Evolutionary conservation across 2,888 invertebrate species (phyloP), one percentile per base, ranked within the genome.

Genomic region (Autographa gamma): DNA sequence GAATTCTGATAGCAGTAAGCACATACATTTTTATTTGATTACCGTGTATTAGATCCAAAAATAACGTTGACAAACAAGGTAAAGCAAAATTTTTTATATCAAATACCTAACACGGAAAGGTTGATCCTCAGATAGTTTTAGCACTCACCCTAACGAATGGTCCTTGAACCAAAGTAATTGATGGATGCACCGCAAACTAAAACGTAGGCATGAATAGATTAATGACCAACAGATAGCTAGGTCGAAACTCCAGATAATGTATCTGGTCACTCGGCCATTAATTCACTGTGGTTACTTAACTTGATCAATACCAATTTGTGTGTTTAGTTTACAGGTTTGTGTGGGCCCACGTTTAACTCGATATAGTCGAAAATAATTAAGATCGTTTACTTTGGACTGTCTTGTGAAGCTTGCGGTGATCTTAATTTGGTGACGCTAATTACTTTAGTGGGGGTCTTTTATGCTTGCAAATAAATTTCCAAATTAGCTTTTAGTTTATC

Each of bases 121-220:
- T 41, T 72, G 66, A 63, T 65, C 81, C 74, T 56, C 70, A 60
- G 75, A 74, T 76, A 77, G 75, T 81, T 86, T 87, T 86, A 80
- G 82, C 85, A 85, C 81, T 81, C 81, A 82, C 87, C 87, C 81
- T 90, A 90, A 92, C 86, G 88, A 88, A 91, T 91, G 90, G 87
- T 89, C 87, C 86, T 88, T 89, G 88, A 88, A 89, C 89, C 87
- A 81, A 78, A 78, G 89, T 94, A 93, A 94, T 94, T 93, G 91
- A 94, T 94, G 90, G 89, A 88, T 87, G 84, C 85, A 81, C 85
- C 86, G 67, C 77, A 84, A 86, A 89, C 89, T 93, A 89, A 91
- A 93, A 93, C 89, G 91, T 88, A 90, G 91, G 90, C 89, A 91
- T 90, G 91, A 89, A 91, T 91, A 93, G 94, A 95, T 94, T 94